Percentiles rank a stretch among this genome's conserved stretches.
phyloP scores from a whole-genome alignment of 2,888 invertebrate species.

The Ornithoptera priamus region DNA sequence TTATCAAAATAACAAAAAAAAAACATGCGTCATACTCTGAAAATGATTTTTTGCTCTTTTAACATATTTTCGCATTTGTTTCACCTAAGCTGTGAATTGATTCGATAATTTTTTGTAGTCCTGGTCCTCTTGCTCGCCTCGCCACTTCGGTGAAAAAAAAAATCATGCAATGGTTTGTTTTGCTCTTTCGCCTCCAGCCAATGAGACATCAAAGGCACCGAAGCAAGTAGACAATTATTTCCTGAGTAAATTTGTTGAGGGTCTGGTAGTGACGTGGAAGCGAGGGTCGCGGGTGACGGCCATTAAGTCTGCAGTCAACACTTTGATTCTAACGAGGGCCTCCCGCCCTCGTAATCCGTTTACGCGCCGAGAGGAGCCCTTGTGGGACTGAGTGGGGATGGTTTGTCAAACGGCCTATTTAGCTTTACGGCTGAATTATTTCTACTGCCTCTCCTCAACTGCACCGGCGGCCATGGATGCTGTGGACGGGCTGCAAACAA shows the following conservation, averaged over 20 bases:
- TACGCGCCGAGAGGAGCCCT: slow-evolving; percentile 56
- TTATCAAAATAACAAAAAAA: slow-evolving; percentile 5
- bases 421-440: slow-evolving; percentile 31
- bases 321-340: slow-evolving; percentile 67
- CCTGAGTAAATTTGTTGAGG: slow-evolving; percentile 2
- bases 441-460: background rate
- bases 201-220: slow-evolving; percentile 1
- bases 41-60: background rate
- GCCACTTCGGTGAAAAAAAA: background rate
- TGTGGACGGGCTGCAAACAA: too few relatives aligned
- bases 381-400: slow-evolving; percentile 50
- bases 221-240: slow-evolving; percentile 15
- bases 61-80: background rate
- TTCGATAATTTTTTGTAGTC: background rate
- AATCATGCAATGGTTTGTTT: background rate
- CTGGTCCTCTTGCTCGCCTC: background rate
- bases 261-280: slow-evolving; percentile 17
- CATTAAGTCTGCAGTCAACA: slow-evolving; percentile 65
- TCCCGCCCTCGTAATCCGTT: slow-evolving; percentile 68
- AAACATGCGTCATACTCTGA: background rate
- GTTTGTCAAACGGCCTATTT: slow-evolving; percentile 61
- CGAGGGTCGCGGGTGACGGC: slow-evolving; percentile 43
- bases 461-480: too few relatives aligned
- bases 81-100: background rate
- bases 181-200: background rate